phyloP scores from a whole-genome alignment of 2,888 invertebrate species.

The Coelinius sp. region DNA sequence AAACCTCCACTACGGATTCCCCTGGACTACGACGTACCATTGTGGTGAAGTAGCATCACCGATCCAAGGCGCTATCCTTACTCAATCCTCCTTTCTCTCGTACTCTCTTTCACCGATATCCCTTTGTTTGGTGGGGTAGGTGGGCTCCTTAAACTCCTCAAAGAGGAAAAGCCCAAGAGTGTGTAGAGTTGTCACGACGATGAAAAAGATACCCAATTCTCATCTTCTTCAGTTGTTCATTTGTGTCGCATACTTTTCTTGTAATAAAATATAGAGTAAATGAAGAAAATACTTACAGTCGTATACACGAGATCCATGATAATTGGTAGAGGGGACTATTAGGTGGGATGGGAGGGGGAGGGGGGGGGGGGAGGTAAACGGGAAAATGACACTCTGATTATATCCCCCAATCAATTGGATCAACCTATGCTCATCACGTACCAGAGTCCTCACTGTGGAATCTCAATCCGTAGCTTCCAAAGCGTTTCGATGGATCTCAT shows the following conservation, averaged over 20 bases:
- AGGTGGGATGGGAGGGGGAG: background rate
- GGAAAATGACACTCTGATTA: conserved; percentile 19
- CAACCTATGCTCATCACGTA: conserved; percentile 27
- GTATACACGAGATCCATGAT: conserved; percentile 21
- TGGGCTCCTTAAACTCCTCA: background rate
- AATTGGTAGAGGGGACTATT: background rate
- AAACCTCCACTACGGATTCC: conserved; percentile 66
- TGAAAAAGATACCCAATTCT: conserved; percentile 24
- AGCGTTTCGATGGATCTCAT: background rate
- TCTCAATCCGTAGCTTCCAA: background rate
- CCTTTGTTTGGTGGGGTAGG: background rate
- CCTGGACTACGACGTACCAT: conserved; percentile 60
- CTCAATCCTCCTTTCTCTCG: conserved; percentile 9
- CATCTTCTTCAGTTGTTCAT: background rate
- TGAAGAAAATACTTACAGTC: conserved; percentile 20
- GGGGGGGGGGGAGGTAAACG: background rate
- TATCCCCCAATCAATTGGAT: conserved; percentile 16
- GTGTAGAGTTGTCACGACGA: conserved; percentile 16
- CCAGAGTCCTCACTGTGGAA: background rate
- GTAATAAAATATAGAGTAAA: conserved; percentile 16
- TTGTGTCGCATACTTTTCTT: background rate
- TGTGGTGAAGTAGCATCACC: conserved; percentile 53
- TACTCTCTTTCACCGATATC: conserved; percentile 10
- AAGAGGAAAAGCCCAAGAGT: conserved; percentile 24
- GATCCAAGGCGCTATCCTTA: conserved; percentile 4